Base-by-base conservation (phyloP, 2,888 invertebrate species). In the Syritta pipiens region DNA sequence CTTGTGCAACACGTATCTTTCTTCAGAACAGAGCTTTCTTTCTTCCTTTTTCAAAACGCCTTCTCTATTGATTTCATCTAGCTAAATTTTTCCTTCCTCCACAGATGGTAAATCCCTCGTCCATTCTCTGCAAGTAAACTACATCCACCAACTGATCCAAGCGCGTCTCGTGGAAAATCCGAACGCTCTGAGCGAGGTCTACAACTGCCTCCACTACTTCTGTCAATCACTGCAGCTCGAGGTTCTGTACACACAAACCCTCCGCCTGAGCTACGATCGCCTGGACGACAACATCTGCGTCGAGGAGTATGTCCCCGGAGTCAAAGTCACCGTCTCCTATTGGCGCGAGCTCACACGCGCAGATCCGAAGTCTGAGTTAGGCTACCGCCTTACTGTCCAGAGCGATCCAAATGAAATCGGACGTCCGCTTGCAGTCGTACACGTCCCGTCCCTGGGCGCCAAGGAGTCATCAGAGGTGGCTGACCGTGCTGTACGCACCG, bases 161-260 rank as follows among this genome's bases (percentile, higher is more conserved):
- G 93, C 96, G 0, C 92, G 98, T 26, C 90, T 89, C 1, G 89
- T 89, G 0, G 95, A 96, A 84, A 94, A 94, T 86, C 91, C 92
- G 0, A 92, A 93, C 85, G 95, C 96, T 1, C 89, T 96, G 10
- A 92, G 93, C 51, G 96, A 96, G 87, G 93, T 96, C 0, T 96
- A 96, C 88, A 93, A 93, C 84, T 94, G 94, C 74, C 90, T 98
- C 26, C 96, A 97, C 82, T 95, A 94, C 86, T 98, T 99, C 89
- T 97, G 98, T 86, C 96, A 98, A 85, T 96, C 97, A 0, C 90
- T 99, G 22, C 99, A 99, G 85, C 89, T 99, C 24, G 98, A 98
- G 89, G 94, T 94, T 4, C 89, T 97, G 2, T 96, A 96, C 86
- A 95, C 96, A 0, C 96, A 98, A 90, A 96, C 97, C 0, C 89